Evolutionary conservation across 2,113 vertebrate species (phyloP), one percentile per base, ranked within the genome.

Genomic region (Zosterops hypoxanthus): DNA sequence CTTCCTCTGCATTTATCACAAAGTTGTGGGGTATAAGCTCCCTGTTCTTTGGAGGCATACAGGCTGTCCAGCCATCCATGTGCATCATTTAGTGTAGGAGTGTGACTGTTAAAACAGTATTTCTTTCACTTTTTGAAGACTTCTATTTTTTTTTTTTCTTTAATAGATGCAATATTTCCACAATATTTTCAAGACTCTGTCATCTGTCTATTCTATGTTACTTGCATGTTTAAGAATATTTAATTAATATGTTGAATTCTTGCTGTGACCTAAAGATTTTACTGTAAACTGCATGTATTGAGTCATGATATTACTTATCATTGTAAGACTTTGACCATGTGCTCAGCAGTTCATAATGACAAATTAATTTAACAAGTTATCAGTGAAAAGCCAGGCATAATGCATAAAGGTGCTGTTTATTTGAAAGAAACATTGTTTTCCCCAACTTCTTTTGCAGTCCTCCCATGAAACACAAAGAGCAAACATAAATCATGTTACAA

Each of bases 361-460:
- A 91, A 85, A 69, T 77, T 82, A 29, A 61, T 91, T 91, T 94
- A 81, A 91, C 29, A 83, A 86, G 33, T 64, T 49, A 46, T 61
- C 69, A 31, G 0, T 25, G 46, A 93, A 82, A 60, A 73, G 14
- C 26, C 24, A 59, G 61, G 34, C 79, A 97, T 95, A 93, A 82
- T 60, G 13, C 29, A 20, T 84, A 81, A 75, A 73, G 29, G 4
- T 70, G 63, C 63, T 73, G 65, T 90, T 94, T 92, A 71, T 81
- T 92, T 95, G 90, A 75, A 92, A 95, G 91, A 95, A 97, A 71
- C 50, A 36, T 82, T 90, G 78, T 29, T 96, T 97, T 89, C 65
- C 29, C 75, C 94, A 75, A 53, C 95, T 96, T 95, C 65, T 96
- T 97, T 93, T 92, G 66, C 92, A 95, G 76, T 85, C 71, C 93